Evolutionary conservation across 1,140 invertebrate species (phyloP).

Genomic region (Camponotus vicinus): DNA sequence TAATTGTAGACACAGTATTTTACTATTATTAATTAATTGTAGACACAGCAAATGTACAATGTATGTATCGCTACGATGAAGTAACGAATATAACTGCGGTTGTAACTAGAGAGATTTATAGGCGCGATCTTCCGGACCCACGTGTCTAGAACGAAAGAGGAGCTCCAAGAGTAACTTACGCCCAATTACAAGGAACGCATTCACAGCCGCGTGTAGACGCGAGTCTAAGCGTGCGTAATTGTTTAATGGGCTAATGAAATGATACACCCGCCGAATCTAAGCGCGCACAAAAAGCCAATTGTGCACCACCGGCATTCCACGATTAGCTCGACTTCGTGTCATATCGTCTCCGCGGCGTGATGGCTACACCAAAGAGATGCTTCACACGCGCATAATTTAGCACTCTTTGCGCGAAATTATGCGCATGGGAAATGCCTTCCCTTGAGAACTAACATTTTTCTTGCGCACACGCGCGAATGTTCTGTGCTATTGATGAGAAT

Average conservation of each 20-base stretch:
- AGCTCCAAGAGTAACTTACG: conserved; percentile 57
- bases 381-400: conserved; percentile 53
- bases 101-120: background rate
- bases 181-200: conserved; percentile 76
- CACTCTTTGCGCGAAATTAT: conserved; percentile 37
- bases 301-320: conserved; percentile 75
- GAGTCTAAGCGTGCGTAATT: conserved; percentile 79
- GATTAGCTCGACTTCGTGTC: conserved; percentile 57
- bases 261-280: conserved; percentile 82
- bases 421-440: conserved; percentile 30
- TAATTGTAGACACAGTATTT: background rate
- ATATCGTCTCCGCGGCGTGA: conserved; percentile 10
- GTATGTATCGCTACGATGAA: background rate
- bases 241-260: conserved; percentile 84
- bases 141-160: conserved; percentile 62
- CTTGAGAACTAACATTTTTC: conserved; percentile 43
- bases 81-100: background rate
- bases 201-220: conserved; percentile 77
- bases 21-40: background rate
- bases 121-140: background rate
- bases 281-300: conserved; percentile 79
- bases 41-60: background rate
- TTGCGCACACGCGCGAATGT: background rate
- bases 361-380: conserved; percentile 4
- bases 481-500: conserved; percentile 18